phyloP scores from a whole-genome alignment of 2,888 invertebrate species.

The Harmothoe impar region DNA sequence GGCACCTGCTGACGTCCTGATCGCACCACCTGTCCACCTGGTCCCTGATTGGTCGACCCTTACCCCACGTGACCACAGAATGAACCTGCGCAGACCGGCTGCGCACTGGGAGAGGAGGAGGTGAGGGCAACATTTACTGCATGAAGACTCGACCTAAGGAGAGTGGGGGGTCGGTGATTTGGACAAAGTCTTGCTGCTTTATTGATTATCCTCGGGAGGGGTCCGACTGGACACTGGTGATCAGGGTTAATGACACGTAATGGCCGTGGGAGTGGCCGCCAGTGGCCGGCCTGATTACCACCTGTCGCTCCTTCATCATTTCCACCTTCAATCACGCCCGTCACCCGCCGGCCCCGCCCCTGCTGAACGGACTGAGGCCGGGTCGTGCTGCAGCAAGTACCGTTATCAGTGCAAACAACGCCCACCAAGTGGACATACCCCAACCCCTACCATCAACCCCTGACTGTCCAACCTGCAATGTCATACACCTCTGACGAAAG shows the following conservation, averaged over 20 bases:
- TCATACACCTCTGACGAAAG: too few relatives aligned
- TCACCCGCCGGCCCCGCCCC: background rate
- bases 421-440: background rate
- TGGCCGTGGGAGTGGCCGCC: background rate
- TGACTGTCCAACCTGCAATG: too few relatives aligned
- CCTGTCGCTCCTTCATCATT: conserved; percentile 38
- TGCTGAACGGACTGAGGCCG: background rate
- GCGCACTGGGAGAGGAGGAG: background rate
- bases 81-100: background rate
- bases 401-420: background rate
- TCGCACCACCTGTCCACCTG: background rate
- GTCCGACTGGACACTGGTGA: background rate
- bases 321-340: conserved; percentile 12
- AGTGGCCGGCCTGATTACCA: background rate
- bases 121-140: background rate
- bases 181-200: conserved; percentile 22
- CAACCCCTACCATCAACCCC: too few relatives aligned
- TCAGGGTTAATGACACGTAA: background rate
- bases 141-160: background rate
- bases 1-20: background rate
- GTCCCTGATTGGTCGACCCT: background rate
- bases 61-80: background rate
- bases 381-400: background rate
- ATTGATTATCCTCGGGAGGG: conserved; percentile 21
- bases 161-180: background rate